Evolutionary conservation across 2,888 invertebrate species (phyloP), one percentile per base, ranked within the genome.

Genomic region (Halocaridina rubra): DNA sequence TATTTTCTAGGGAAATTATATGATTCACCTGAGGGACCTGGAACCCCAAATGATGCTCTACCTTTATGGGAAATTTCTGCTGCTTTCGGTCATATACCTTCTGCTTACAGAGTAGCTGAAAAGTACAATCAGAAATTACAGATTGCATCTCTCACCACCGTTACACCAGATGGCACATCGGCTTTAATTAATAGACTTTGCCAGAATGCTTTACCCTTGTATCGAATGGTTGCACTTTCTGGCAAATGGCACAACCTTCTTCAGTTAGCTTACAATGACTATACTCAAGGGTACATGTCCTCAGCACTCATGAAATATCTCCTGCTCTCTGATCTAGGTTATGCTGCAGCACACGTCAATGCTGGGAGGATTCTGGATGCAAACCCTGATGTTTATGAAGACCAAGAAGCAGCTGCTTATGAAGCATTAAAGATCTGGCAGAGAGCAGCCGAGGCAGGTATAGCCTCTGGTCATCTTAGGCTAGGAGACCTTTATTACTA

Each of bases 301-400:
- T 39, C 86, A 8, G 77, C 86, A 22, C 72, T 81, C 5, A 67
- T 82, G 57, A 86, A 86, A 57, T 86, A 86, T 76, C 57, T 86
- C 24, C 32, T 86, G 19, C 75, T 86, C 22, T 86, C 86, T n/a
- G 86, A 86, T 32, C 46, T 86, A 29, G 86, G 86, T 8, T 86
- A 86, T 76, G 24, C n/a, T 16, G 74, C 69, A 19, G 86, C 79
- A 4, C 86, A 86, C 74, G 69, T 86, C 13, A 86, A 86, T 61
- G 79, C 81, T 4, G 86, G 67, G 16, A 30, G 86, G 19, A 69
- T 86, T 8, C 59, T 86, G 67, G 78, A 84, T 32, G 29, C 67
- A 5, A 82, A 77, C n/a, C 19, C 13, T 29, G 5, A 19, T 5
- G 33, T 24, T 10, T 75, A 86, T 10, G 69, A 74, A 16, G 29